Percentiles rank a stretch among this genome's conserved stretches.
phyloP scores from a whole-genome alignment of 2,113 vertebrate genomes.

The Bufo gargarizans region DNA sequence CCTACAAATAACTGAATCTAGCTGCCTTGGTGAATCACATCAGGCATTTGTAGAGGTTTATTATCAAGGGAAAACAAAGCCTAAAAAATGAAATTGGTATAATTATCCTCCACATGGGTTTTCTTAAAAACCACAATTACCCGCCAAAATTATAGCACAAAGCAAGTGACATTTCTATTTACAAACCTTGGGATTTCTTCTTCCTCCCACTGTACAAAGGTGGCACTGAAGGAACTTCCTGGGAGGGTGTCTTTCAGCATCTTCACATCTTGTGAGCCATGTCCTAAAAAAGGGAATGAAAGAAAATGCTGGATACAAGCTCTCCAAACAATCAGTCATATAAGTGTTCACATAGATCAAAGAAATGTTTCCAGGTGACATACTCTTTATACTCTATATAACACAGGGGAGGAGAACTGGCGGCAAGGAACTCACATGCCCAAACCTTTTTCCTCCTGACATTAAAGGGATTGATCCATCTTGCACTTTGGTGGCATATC shows the following conservation, averaged over 20 bases:
- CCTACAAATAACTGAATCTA: neutral
- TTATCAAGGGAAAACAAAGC: neutral
- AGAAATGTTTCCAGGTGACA: too few species aligned
- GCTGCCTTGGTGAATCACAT: neutral
- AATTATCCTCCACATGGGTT: neutral
- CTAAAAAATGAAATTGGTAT: neutral
- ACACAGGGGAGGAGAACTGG: too few species aligned
- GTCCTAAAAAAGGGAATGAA: conserved; percentile 66
- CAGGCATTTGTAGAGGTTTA: neutral
- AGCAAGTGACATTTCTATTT: neutral
- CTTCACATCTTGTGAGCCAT: conserved; percentile 63
- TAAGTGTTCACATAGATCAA: too few species aligned
- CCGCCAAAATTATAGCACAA: neutral
- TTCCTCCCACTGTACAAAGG: conserved; percentile 84
- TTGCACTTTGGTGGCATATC: too few species aligned
- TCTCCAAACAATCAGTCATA: too few species aligned
- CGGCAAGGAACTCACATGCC: too few species aligned
- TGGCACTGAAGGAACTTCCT: conserved; percentile 72
- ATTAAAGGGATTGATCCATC: too few species aligned
- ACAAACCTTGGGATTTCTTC: conserved; percentile 89
- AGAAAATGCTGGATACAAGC: too few species aligned
- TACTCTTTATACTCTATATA: too few species aligned
- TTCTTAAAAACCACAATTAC: neutral
- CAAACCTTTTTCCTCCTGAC: too few species aligned
- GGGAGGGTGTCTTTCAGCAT: conserved; percentile 67